Evolutionary conservation across 2,113 vertebrate species (phyloP).

Genomic region (Tyto alba): DNA sequence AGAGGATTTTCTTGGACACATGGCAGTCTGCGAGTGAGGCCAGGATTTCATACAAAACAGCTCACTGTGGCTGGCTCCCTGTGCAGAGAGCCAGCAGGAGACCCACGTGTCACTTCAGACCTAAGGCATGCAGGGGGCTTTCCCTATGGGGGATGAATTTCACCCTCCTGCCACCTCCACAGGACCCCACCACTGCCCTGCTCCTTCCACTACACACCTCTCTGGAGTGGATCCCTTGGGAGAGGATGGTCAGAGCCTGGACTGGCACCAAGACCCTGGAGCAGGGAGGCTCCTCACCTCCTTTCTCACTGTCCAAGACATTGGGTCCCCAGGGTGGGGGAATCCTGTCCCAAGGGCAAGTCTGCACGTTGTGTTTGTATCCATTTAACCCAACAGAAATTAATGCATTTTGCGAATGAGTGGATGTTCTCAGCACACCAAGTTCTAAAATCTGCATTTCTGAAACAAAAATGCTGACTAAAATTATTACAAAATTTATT

Average conservation of each 20-base stretch:
- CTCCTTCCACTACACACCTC: background rate
- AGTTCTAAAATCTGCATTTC: background rate
- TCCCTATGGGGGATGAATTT: background rate
- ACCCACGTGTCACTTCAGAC: background rate
- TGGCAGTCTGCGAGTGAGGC: background rate
- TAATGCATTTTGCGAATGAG: background rate
- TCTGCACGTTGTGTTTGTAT: background rate
- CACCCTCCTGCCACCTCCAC: background rate
- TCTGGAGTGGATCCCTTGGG: background rate
- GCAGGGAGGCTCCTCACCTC: rapidly evolving
- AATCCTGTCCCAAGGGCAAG: background rate
- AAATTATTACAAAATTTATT: background rate
- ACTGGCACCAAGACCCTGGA: background rate
- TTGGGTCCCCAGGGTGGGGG: background rate
- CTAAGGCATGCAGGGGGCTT: background rate
- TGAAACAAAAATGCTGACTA: background rate
- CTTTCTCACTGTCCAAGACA: background rate
- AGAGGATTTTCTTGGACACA: slow-evolving; percentile 54
- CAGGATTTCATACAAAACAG: slow-evolving; percentile 43
- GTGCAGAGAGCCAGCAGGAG: background rate
- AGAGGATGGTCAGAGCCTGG: background rate
- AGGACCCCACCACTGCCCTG: background rate
- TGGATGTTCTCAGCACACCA: background rate
- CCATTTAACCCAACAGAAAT: background rate
- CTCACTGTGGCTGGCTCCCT: background rate